phyloP scores from a whole-genome alignment of 2,113 vertebrate species.

The Phodopus roborovskii region DNA sequence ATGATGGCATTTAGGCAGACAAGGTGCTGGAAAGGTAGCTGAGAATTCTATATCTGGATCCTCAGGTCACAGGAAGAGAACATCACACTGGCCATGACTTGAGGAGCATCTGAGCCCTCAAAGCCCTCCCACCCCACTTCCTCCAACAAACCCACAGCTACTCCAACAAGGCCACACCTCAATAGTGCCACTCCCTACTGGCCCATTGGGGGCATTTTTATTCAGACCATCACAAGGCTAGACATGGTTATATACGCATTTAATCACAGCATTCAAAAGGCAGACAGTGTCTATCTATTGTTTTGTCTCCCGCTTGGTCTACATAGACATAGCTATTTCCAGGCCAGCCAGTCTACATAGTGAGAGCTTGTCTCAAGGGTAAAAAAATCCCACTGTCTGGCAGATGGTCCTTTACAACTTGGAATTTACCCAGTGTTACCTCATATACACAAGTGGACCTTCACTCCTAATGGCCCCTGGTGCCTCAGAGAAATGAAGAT shows the following conservation, averaged over 20 bases:
- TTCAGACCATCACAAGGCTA: not conserved
- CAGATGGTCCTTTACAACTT: not conserved
- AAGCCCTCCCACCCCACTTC: too few relatives aligned
- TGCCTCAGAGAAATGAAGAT: not conserved
- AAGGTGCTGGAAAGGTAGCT: too few relatives aligned
- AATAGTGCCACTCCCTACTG: not conserved
- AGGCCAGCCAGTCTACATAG: not conserved
- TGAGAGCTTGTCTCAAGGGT: not conserved
- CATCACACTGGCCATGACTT: too few relatives aligned
- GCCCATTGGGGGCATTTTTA: not conserved
- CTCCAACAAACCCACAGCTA: too few relatives aligned
- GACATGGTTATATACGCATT: not conserved
- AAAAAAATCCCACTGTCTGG: not conserved
- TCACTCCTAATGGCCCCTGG: not conserved
- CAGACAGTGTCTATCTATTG: not conserved
- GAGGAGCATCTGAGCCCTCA: too few relatives aligned
- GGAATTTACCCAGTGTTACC: not conserved
- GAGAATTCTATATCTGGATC: too few relatives aligned
- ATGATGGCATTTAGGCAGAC: too few relatives aligned
- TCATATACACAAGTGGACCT: not conserved
- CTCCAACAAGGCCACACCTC: too few relatives aligned
- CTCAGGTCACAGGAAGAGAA: too few relatives aligned
- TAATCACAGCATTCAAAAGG: not conserved
- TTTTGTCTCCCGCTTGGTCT: not conserved
- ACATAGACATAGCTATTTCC: not conserved